These are phyloP conservation scores for Lasiurus borealis DNA, from an alignment of 2,113 vertebrate species.

Conservation along the genomic window DNA sequence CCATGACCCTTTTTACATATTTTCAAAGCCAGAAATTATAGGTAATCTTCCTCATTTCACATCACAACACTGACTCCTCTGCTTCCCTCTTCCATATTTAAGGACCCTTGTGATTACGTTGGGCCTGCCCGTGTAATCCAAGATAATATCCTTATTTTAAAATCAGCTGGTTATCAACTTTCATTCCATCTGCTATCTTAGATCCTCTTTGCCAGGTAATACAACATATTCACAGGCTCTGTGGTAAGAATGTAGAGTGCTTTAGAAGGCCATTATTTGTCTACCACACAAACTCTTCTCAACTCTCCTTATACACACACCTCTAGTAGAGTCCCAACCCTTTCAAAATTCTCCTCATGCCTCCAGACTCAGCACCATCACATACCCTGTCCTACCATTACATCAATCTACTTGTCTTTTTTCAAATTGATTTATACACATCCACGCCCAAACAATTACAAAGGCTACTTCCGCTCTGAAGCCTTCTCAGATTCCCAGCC, in stretches of 20 bases:
- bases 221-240: not conserved
- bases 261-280: not conserved
- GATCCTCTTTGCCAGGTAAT: not conserved
- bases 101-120: not conserved
- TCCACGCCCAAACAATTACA: not conserved
- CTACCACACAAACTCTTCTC: not conserved
- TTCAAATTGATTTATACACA: not conserved
- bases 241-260: not conserved
- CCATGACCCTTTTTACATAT: not conserved
- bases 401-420: not conserved
- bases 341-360: not conserved
- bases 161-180: slow-evolving; percentile 45
- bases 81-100: not conserved
- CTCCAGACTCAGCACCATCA: not conserved
- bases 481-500: not conserved
- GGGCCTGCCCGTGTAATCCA: too few relatives aligned
- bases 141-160: slow-evolving; percentile 55
- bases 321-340: not conserved
- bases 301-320: not conserved
- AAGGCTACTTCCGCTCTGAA: not conserved
- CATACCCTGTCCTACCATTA: not conserved
- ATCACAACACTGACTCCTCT: not conserved
- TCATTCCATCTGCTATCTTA: not conserved
- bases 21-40: not conserved
- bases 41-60: not conserved